phyloP scores from a whole-genome alignment of 2,888 invertebrate species.

The Cerastoderma edule region DNA sequence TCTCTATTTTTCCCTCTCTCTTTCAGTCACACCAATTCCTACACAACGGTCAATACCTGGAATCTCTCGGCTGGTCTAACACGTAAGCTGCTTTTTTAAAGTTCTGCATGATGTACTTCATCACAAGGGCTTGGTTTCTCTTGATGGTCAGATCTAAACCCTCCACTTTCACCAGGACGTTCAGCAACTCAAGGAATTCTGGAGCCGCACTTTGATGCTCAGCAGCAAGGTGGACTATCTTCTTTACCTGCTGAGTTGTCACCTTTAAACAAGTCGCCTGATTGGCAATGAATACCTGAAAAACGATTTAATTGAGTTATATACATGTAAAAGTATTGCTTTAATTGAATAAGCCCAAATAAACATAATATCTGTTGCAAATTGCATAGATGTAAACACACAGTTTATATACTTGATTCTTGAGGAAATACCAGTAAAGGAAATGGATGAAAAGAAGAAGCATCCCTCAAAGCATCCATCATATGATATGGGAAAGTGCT shows the following conservation, averaged over 20 bases:
- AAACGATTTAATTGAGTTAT: constrained; percentile 15
- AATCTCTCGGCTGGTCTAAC: constrained; percentile 79
- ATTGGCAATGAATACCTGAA: constrained; percentile 81
- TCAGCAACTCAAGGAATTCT: constrained; percentile 80
- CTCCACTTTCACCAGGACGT: constrained; percentile 81
- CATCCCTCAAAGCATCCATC: no score
- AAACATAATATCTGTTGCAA: no score
- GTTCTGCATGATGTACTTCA: constrained; percentile 83
- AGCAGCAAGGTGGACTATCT: constrained; percentile 79
- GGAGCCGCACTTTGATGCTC: constrained; percentile 80
- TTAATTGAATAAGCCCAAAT: no score
- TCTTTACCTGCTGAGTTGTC: constrained; percentile 80
- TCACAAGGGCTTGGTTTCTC: constrained; percentile 82
- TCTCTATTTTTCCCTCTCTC: no score
- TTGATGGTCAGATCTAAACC: constrained; percentile 82
- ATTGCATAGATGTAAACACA: no score
- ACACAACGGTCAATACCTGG: constrained; percentile 66
- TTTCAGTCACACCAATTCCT: no score
- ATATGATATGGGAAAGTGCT: no score
- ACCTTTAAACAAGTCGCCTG: constrained; percentile 82
- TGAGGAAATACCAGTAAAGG: no score
- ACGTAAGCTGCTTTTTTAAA: constrained; percentile 81
- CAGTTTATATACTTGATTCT: no score
- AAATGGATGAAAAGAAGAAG: no score
- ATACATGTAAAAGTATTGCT: not conserved